Base-by-base conservation (phyloP, 2,888 invertebrate species). In the Amphipoea lucens region DNA sequence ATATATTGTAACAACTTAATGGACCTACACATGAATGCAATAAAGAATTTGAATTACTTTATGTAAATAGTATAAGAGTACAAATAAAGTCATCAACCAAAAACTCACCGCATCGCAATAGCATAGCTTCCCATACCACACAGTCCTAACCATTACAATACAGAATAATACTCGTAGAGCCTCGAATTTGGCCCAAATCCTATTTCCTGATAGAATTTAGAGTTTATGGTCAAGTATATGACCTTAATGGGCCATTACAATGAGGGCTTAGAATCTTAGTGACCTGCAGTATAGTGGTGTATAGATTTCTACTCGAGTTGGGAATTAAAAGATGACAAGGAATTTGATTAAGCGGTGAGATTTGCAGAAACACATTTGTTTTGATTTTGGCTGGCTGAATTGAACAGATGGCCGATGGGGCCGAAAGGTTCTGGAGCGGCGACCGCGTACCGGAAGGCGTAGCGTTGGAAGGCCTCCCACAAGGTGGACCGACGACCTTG, bases 191-290 rank as follows among this genome's bases (percentile, higher is more conserved):
- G 87, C 88, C 83, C 65, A 83, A 90, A 89, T 90, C 89, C 90
- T 90, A 90, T 88, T 90, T 87, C 85, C 90, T 88, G 88, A 88
- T 90, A 89, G 90, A 92, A 90, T 90, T 91, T 90, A 89, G 88
- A 91, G 87, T 89, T 91, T 90, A 92, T 90, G 83, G 88, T 68
- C 62, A 69, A 72, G 83, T 86, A 89, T 91, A 88, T 87, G 71
- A 80, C 73, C 74, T 71, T 88, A 90, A 91, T 91, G 88, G 91
- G 11, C 90, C 82, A 90, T 92, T 91, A 51, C 75, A 75, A 76
- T 82, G 76, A 77, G 81, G 79, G 17, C 68, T 54, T 51, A 77
- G 83, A 85, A 89, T 85, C 79, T 83, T 36, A 51, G 29, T 70
- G 74, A 62, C 67, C 81, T 66, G n/a, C 17, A 65, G 17, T 23